A percentile compares a stretch with the other conserved stretches of the same genome.
Evolutionary conservation across 2,888 invertebrate species (phyloP).

Genomic region (Dioctria linearis): DNA sequence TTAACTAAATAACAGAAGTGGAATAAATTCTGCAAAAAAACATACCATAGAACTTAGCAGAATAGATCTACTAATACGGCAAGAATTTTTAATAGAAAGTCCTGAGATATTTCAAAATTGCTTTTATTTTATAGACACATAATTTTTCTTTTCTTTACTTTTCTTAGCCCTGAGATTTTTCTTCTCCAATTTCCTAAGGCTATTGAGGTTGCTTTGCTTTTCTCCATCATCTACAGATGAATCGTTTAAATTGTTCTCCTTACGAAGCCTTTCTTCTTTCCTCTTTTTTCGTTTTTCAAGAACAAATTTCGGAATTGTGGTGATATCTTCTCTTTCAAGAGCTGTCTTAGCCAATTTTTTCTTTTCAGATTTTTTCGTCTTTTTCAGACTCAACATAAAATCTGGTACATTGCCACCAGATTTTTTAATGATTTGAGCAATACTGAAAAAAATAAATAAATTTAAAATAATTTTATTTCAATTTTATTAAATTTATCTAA

Average conservation of each 20-base stretch:
- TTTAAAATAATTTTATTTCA: slow-evolving; percentile 35
- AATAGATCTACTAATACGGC: too few species aligned
- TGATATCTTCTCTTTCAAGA: slow-evolving; percentile 78
- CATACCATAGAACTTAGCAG: too few species aligned
- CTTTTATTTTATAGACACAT: neutral
- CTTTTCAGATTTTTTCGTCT: slow-evolving; percentile 76
- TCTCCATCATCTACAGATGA: neutral
- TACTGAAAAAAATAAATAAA: slow-evolving; percentile 73
- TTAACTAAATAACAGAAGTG: too few species aligned
- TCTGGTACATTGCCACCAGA: slow-evolving; percentile 95
- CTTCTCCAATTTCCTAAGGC: neutral
- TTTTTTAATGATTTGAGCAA: slow-evolving; percentile 90
- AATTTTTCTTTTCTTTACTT: slow-evolving; percentile 1
- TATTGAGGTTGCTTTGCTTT: neutral
- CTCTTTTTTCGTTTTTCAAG: slow-evolving; percentile 62
- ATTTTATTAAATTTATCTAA: neutral
- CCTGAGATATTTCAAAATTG: neutral
- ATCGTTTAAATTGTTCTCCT: neutral
- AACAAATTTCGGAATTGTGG: slow-evolving; percentile 72
- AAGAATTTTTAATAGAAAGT: too few species aligned
- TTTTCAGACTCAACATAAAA: slow-evolving; percentile 87
- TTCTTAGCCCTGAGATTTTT: slow-evolving; percentile 4
- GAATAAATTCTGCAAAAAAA: too few species aligned
- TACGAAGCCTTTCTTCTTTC: slow-evolving; percentile 57
- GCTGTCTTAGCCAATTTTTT: slow-evolving; percentile 75